Evolutionary conservation across 2,888 invertebrate species (phyloP), one percentile per base, ranked within the genome.

Genomic region (Lochmaea crataegi): DNA sequence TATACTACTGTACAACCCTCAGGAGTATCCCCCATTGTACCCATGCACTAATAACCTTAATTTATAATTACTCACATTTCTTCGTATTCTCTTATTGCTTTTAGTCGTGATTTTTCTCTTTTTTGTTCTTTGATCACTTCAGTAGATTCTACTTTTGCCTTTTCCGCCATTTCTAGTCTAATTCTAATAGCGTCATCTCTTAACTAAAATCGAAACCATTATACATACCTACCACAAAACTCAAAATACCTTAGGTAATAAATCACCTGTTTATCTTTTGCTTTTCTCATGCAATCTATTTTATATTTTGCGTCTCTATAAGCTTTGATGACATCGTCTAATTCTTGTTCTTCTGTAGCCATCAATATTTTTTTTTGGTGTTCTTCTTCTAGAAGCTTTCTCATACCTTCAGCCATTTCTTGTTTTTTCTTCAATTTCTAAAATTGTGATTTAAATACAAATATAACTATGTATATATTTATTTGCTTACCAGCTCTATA

Each of bases 31-130:
- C n/a, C n/a, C n/a, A n/a, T n/a, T n/a, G n/a, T n/a, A n/a, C n/a
- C n/a, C n/a, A n/a, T n/a, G n/a, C n/a, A n/a, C n/a, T n/a, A n/a
- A n/a, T n/a, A n/a, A 9, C 32, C 0, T 38, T 7, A 9, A 38
- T 38, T 38, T 38, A 38, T 38, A 38, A 9, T 38, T 6, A 84
- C 86, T 78, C 85, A 87, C 80, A 84, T 83, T 14, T 85, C 81
- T 10, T 86, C 87, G 80, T 84, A 84, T 83, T 91, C 90, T 14
- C 83, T 85, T 38, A 88, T 79, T 14, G 90, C 90, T 45, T 89
- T 89, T 16, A 88, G 84, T 0, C 89, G 51, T 22, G 63, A 41
- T 48, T 86, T 81, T 1, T 85, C 80, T 68, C 89, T 88, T 53
- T 53, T 68, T 60, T 9, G 63, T 14, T 88, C 84, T 0, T 89